phyloP scores from a whole-genome alignment of 2,797 vertebrate species.

The Gallinago stenura region DNA sequence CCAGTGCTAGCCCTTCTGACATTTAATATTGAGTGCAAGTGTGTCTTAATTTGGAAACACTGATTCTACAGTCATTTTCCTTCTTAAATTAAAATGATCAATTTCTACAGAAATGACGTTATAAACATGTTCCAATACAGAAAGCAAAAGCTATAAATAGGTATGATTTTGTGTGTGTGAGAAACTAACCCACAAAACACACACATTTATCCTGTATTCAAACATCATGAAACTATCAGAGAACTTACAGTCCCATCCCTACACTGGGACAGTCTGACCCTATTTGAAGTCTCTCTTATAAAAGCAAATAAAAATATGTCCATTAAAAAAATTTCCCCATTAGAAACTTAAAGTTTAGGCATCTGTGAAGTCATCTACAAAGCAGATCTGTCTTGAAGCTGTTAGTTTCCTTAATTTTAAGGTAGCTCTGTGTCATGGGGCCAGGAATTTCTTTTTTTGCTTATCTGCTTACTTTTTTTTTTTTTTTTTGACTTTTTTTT shows the following conservation, averaged over 20 bases:
- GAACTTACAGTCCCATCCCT: background rate
- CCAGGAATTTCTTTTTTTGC: background rate
- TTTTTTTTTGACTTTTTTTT: background rate
- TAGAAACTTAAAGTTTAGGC: background rate
- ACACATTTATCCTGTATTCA: background rate
- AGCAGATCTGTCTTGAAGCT: background rate
- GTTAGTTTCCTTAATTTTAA: constrained; percentile 35
- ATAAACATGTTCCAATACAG: background rate
- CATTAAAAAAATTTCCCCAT: background rate
- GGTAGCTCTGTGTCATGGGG: background rate
- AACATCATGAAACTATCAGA: background rate
- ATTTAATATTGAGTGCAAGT: background rate
- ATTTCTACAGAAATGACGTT: background rate
- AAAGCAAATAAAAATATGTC: background rate
- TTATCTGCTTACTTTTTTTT: background rate
- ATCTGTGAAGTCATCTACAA: background rate
- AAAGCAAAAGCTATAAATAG: background rate
- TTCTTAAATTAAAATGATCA: background rate
- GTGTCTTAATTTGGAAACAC: background rate
- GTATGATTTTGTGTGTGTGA: background rate
- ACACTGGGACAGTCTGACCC: background rate
- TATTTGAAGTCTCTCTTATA: background rate
- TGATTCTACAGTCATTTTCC: background rate
- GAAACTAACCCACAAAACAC: background rate
- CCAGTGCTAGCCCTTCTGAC: background rate